A percentile compares a stretch with the other conserved stretches of the same genome.
These are phyloP conservation scores for Heterodera filipjevi DNA, from an alignment of 2,888 invertebrate species.

Conservation along the genomic window DNA sequence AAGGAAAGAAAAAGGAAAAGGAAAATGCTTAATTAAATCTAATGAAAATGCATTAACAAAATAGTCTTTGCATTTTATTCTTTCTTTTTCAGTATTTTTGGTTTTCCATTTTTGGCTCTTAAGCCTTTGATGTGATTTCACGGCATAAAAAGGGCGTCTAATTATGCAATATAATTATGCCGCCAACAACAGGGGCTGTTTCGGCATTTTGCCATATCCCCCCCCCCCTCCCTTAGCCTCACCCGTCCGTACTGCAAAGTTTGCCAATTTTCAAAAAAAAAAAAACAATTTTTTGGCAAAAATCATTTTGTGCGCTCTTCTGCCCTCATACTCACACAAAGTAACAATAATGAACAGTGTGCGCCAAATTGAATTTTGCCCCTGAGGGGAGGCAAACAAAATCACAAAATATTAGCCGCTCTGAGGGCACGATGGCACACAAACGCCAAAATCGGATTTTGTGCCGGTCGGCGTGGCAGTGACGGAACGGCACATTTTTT, in stretches of 20 bases:
- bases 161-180: slow-evolving; percentile 7
- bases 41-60: neutral
- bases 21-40: neutral
- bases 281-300: no score
- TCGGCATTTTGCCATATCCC: neutral
- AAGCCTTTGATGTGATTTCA: neutral
- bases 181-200: neutral
- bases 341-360: neutral
- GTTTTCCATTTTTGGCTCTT: neutral
- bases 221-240: neutral
- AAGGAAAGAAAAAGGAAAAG: neutral
- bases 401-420: neutral
- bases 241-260: neutral
- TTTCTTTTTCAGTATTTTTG: no score
- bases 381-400: neutral
- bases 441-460: neutral
- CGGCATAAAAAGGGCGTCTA: neutral
- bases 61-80: no score
- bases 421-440: neutral
- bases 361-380: slow-evolving; percentile 9
- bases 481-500: no score
- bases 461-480: neutral
- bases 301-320: neutral
- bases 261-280: neutral
- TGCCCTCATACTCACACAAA: no score